phyloP scores from a whole-genome alignment of 2,113 vertebrate genomes.

The Coregonus clupeaformis region DNA sequence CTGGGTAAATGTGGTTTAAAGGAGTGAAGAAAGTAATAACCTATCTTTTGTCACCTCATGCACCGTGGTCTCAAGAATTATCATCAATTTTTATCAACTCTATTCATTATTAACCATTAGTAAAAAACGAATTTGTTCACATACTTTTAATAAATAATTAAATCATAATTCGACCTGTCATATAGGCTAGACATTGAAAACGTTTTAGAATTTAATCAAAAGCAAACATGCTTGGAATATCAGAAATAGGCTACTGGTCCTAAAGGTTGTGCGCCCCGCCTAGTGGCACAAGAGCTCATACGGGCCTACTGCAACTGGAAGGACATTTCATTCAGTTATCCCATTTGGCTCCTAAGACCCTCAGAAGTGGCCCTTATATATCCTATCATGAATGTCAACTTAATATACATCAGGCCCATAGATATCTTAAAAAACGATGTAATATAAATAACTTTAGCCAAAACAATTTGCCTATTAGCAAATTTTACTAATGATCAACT shows the following conservation, averaged over 20 bases:
- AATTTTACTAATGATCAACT: too few relatives aligned
- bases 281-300: conserved; percentile 43
- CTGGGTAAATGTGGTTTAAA: background rate
- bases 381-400: too few relatives aligned
- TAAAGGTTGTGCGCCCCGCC: conserved; percentile 51
- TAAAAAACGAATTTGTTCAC: too few relatives aligned
- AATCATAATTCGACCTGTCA: background rate
- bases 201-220: background rate
- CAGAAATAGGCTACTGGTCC: background rate
- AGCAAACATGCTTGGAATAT: background rate
- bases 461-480: too few relatives aligned
- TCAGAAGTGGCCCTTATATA: background rate
- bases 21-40: too few relatives aligned
- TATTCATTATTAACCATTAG: too few relatives aligned
- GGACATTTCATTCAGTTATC: background rate
- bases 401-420: too few relatives aligned
- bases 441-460: too few relatives aligned
- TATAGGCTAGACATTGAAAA: background rate
- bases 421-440: too few relatives aligned
- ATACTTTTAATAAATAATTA: background rate
- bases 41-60: too few relatives aligned
- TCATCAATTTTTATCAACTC: too few relatives aligned
- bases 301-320: conserved; percentile 28
- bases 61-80: too few relatives aligned
- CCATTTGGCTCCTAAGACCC: background rate